Evolutionary conservation across 2,113 vertebrate genomes (phyloP), one percentile per base, ranked within the genome.

Genomic region (Sinosuthora webbiana): DNA sequence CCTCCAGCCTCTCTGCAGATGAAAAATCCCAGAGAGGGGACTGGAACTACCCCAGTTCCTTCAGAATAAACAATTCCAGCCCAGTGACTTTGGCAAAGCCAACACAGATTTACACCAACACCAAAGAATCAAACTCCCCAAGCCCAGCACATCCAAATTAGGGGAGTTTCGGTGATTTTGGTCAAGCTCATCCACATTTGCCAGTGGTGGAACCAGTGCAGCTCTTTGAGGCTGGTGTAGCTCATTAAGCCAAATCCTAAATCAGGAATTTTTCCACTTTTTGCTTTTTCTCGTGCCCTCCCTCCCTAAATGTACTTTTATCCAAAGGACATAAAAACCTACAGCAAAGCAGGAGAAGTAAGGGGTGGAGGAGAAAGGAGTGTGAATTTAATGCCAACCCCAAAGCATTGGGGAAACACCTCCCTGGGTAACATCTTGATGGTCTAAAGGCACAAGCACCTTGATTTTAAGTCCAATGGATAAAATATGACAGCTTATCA

Each of bases 51-150:
- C 19, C 24, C 52, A 18, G 13, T 1, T 84, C 56, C 77, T 84
- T 31, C 57, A 37, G 25, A 73, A 85, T 3, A 28, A 82, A 68
- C 20, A 0, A 1, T 13, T 28, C 0, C 2, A 64, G 53, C 3
- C 30, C 41, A 25, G 0, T 11, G 55, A 21, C 37, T 59, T 30
- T 2, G 21, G 64, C 64, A 57, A 75, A 53, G 45, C 35, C 22
- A 52, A 22, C 23, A 18, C 15, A 30, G 37, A 33, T 67, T 37
- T 18, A 37, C 64, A 74, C 30, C 37, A 17, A 37, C 24, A 19
- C 0, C 2, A 18, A 52, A 77, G 33, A 55, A 33, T 8, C 16
- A 1, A 0, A 0, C 4, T 62, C 37, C 24, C 15, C 0, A 4
- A 41, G 60, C 57, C 8, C 1, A 1, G 37, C 8, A 25, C 37